Evolutionary conservation across 2,113 vertebrate species (phyloP).

Genomic region (Xenopus tropicalis): UCB_Xtro_10.0 CM004452.2:29443501-29444000

Average conservation of each 20-base stretch:
- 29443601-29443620: no score
- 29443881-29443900: background rate
- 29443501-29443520: no score
- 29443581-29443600: no score
- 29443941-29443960: no score
- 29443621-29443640: no score
- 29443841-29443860: background rate
- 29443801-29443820: conserved; percentile 15
- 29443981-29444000: no score
- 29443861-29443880: background rate
- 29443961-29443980: no score
- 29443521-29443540: no score
- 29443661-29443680: no score
- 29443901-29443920: background rate
- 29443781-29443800: background rate
- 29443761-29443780: background rate
- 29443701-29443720: background rate
- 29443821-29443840: background rate
- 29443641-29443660: no score
- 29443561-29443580: no score
- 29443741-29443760: background rate
- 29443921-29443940: background rate
- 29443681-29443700: background rate
- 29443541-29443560: no score
- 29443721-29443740: conserved; percentile 6